Percentiles rank a stretch among this genome's conserved stretches.
Evolutionary conservation across 2,888 invertebrate genomes (phyloP).

Genomic region (Machimus atricapillus): DNA sequence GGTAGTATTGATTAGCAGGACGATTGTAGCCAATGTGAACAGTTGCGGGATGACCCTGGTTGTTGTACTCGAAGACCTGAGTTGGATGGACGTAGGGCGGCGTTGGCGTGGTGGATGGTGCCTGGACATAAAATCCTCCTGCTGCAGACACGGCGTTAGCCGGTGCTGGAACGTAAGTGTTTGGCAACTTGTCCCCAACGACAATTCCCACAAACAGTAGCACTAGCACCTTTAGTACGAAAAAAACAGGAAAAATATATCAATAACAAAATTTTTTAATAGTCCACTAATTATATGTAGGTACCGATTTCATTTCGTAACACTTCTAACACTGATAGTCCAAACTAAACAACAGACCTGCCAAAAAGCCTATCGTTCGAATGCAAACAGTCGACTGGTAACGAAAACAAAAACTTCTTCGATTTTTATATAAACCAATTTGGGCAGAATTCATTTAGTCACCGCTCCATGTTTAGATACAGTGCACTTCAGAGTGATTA

Average conservation of each 20-base stretch:
- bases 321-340: background rate
- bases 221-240: background rate
- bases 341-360: background rate
- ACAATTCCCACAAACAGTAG: conserved; percentile 43
- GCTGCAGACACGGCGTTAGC: conserved; percentile 43
- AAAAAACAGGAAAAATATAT: background rate
- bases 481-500: background rate
- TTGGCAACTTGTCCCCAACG: conserved; percentile 41
- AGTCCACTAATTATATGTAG: background rate
- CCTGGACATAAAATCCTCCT: conserved; percentile 22
- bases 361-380: background rate
- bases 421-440: conserved; percentile 31
- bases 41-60: background rate
- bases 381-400: conserved; percentile 1
- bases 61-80: background rate
- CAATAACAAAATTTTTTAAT: too few species aligned
- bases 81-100: background rate
- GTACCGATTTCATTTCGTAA: conserved; percentile 10
- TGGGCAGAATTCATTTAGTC: conserved; percentile 1
- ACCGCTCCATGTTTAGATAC: conserved; percentile 8
- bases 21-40: conserved; percentile 24
- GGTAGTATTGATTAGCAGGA: background rate
- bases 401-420: background rate
- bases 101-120: background rate
- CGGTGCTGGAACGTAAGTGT: conserved; percentile 45